These are phyloP conservation scores for Caenorhabditis sp. DNA, from an alignment of 2,888 invertebrate species.

Conservation along the genomic window DNA sequence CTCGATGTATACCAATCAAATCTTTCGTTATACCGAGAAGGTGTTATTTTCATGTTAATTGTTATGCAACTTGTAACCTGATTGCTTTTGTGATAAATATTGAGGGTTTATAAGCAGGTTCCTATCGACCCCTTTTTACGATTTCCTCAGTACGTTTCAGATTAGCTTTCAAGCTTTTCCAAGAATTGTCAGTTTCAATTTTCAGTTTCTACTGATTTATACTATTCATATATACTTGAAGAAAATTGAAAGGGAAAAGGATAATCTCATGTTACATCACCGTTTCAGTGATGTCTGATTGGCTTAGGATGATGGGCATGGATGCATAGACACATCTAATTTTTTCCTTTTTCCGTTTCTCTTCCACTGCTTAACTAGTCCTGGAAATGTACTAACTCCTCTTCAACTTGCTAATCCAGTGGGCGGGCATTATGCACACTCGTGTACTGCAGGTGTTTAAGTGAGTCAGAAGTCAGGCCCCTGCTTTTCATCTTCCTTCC, in stretches of 20 bases:
- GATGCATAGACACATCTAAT: conserved; percentile 22
- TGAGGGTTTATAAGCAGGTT: neutral
- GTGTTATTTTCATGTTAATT: neutral
- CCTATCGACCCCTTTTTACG: neutral
- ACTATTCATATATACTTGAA: no score
- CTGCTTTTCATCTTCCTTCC: conserved; percentile 1
- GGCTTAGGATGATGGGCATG: neutral
- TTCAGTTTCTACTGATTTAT: neutral
- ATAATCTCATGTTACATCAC: conserved; percentile 5
- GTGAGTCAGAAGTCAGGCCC: conserved; percentile 46
- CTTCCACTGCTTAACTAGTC: conserved; percentile 41
- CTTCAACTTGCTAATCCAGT: conserved; percentile 43
- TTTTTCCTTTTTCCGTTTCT: conserved; percentile 24
- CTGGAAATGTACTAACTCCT: conserved; percentile 42
- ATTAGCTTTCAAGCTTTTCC: neutral
- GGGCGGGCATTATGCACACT: conserved; percentile 19
- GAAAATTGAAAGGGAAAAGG: no score
- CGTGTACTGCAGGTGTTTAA: conserved; percentile 47
- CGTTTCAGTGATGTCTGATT: conserved; percentile 7
- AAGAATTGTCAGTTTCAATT: neutral
- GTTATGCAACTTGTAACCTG: neutral
- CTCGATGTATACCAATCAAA: no score
- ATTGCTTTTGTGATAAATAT: neutral
- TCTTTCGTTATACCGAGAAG: no score
- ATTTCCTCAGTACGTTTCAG: neutral